Evolutionary conservation across 2,888 invertebrate species (phyloP), one percentile per base, ranked within the genome.

Genomic region (Drosophila hamatofila): DNA sequence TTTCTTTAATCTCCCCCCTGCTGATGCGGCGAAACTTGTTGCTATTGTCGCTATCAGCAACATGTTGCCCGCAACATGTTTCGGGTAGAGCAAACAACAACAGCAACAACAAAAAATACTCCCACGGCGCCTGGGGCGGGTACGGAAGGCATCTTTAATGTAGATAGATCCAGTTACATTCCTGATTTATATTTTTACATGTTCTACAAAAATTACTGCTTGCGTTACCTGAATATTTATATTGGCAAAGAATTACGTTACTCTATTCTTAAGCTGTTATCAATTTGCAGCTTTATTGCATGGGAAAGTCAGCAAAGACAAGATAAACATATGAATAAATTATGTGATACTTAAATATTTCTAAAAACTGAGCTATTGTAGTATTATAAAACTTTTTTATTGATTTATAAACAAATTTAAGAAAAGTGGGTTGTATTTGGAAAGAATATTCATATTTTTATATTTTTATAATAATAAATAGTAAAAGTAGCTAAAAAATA

Each of bases 91-190:
- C 21, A 16, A 9, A 23, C 23, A 23, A 35, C 23, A 44, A 23
- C 16, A 44, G 8, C 41, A 41, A 18, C 35, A 35, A 14, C 35
- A 33, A 9, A 49, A 33, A 21, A 51, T n/a, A 52, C 33, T 52
- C 35, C 51, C 51, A 35, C 51, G 51, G 35, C 51, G 51, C 51
- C 51, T 52, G 8, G 23, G 51, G 39, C 55, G 27, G 55, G 6
- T 16, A 23, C 33, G 51, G 51, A 51, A 51, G 51, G 30, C 33
- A 51, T 51, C 33, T 51, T 35, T 16, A 51, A 16, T 33, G 51
- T 3, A 21, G 35, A 35, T 23, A 35, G 35, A 35, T 52, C 35
- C 51, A 52, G 51, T 52, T 52, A 52, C 51, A 35, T 35, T 52
- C 51, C 18, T 52, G 51, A 52, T 55, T 39, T 27, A 39, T 55